A percentile compares a stretch with the other conserved stretches of the same genome.
Evolutionary conservation across 2,113 vertebrate genomes (phyloP).

Genomic region (Empidonax alnorum): DNA sequence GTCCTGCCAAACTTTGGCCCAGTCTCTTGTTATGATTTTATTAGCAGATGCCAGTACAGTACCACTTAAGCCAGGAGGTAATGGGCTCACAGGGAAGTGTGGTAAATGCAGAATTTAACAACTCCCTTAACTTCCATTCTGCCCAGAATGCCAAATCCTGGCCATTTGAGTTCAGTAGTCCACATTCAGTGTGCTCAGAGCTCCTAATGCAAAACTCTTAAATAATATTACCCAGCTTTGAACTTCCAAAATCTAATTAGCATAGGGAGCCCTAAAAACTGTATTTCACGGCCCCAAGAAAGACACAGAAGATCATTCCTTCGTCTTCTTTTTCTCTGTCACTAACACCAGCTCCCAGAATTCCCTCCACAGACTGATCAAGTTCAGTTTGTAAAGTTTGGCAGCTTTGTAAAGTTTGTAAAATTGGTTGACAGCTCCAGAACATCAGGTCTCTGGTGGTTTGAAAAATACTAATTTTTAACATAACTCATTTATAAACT

Average conservation of each 20-base stretch:
- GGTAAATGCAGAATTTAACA: background rate
- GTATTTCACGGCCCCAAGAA: background rate
- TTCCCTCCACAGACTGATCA: background rate
- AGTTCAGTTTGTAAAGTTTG: background rate
- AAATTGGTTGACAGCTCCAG: background rate
- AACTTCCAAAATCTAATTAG: background rate
- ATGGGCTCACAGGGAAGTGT: background rate
- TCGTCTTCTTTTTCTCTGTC: background rate
- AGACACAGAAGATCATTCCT: background rate
- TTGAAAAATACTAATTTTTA: background rate
- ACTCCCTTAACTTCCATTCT: background rate
- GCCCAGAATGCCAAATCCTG: background rate
- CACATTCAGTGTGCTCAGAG: background rate
- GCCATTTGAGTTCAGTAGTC: background rate
- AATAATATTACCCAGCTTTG: background rate
- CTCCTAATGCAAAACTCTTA: background rate
- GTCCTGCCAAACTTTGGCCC: background rate
- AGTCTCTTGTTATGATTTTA: background rate
- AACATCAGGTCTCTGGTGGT: background rate
- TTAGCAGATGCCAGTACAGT: background rate
- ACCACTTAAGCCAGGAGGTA: background rate
- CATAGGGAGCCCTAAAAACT: background rate
- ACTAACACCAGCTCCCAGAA: background rate
- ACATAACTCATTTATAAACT: background rate
- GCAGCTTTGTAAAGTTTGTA: background rate